Base-by-base conservation (phyloP, 2,888 invertebrate genomes). In the Seira ritae region DNA sequence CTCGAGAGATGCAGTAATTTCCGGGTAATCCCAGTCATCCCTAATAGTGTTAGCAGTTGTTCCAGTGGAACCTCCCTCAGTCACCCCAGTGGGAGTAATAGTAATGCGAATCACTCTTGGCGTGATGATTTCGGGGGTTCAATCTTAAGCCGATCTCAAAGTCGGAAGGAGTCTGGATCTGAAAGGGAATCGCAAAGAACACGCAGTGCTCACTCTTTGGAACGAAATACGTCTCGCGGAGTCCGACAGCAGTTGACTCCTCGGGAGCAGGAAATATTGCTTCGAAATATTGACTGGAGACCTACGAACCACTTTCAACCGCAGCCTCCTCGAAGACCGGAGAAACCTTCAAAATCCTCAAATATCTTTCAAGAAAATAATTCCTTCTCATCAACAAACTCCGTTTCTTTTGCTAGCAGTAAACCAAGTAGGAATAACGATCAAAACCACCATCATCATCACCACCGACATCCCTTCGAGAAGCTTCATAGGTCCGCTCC, bases 201-300 rank as follows among this genome's bases (percentile, higher is more conserved):
- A 6, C 19, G 85, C n/a, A 78, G 78, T 70, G 60, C 85, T 22
- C 85, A 77, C 72, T 84, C 84, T 68, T 77, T 86, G 66, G 86
- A 86, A 20, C 50, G 86, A 67, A 84, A 78, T 37, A 73, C 80
- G 15, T 77, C 83, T 1, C 80, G 84, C 46, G 74, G 84, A 20
- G 84, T 88, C 23, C 84, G 86, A 10, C 86, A 87, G 4, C 69
- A 74, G 23, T 71, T 89, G 68, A 89, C 86, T 74, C 84, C 84
- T 15, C 71, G 73, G 12, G 88, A 89, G 72, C 87, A 88, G 66
- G 87, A 88, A 71, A 87, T 87, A 20, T 67, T 89, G 12, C 65
- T 87, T n/a, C 71, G 89, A 31, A 86, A 89, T 77, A 79, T 89
- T 60, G 73, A 73, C 71, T 80, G 83, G 77, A 72, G 50, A 0